phyloP scores from a whole-genome alignment of 2,888 invertebrate species.

The Caenorhabditis sp. region DNA sequence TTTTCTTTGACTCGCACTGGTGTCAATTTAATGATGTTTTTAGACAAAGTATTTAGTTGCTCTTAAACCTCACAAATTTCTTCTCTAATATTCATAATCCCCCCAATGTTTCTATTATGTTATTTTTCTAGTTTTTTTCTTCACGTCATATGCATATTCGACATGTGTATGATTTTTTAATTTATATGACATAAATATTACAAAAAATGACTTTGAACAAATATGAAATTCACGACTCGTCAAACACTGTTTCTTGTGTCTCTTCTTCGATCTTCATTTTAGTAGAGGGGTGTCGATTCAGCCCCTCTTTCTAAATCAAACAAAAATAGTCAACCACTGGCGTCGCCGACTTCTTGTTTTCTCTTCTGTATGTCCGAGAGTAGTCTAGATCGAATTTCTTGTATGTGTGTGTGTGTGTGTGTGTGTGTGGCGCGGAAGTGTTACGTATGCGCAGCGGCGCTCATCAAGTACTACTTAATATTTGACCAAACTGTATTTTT shows the following conservation, averaged over 20 bases:
- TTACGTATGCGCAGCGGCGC: not conserved
- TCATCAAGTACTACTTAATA: not conserved
- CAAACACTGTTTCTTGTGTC: constrained; percentile 37
- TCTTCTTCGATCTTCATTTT: not conserved
- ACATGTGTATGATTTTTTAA: not conserved
- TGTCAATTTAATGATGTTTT: not conserved
- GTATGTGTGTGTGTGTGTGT: too few relatives aligned
- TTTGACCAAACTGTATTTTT: too few relatives aligned
- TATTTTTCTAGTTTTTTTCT: not conserved
- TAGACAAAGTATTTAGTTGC: not conserved
- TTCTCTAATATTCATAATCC: not conserved
- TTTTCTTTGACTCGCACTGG: not conserved
- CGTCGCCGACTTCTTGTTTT: too few relatives aligned
- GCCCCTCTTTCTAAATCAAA: constrained; percentile 20
- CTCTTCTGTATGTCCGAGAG: not conserved
- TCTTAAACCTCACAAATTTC: not conserved
- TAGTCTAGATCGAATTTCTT: not conserved
- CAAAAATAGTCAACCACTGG: constrained; percentile 37
- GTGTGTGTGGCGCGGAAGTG: not conserved
- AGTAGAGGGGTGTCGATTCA: constrained; percentile 28
- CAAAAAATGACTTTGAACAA: constrained; percentile 5
- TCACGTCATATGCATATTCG: not conserved
- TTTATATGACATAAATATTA: not conserved
- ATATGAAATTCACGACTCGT: constrained; percentile 46
- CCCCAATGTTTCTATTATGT: not conserved